Evolutionary conservation across 2,888 invertebrate species (phyloP).

Genomic region (Sericinus montela): DNA sequence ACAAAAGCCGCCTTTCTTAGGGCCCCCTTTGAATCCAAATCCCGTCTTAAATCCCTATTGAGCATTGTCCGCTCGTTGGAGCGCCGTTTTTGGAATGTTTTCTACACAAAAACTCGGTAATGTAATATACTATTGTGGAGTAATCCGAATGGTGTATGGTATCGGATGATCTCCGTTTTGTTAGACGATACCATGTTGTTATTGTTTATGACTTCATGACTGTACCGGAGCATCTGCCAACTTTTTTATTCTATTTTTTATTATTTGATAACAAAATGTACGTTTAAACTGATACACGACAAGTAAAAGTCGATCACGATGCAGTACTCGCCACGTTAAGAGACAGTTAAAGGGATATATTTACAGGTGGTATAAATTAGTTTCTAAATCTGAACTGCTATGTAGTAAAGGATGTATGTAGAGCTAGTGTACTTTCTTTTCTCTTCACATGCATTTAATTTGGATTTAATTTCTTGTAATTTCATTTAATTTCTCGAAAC

Average conservation of each 20-base stretch:
- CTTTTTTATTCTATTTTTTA: neutral
- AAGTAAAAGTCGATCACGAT: too few relatives aligned
- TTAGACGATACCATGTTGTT: slow-evolving; percentile 20
- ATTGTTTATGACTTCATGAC: slow-evolving; percentile 20
- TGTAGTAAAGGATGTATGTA: too few relatives aligned
- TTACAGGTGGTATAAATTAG: too few relatives aligned
- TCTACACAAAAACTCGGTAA: slow-evolving; percentile 45
- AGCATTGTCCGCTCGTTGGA: slow-evolving; percentile 55
- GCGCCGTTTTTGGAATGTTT: slow-evolving; percentile 46
- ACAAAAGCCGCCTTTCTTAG: slow-evolving; percentile 46
- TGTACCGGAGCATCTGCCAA: slow-evolving; percentile 23
- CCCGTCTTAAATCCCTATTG: slow-evolving; percentile 68
- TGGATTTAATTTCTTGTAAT: too few relatives aligned
- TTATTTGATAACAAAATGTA: too few relatives aligned
- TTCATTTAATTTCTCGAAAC: too few relatives aligned
- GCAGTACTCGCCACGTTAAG: too few relatives aligned
- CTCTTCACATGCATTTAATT: too few relatives aligned
- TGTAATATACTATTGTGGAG: slow-evolving; percentile 64
- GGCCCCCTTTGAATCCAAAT: slow-evolving; percentile 66
- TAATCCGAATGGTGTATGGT: slow-evolving; percentile 48
- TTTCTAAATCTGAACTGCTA: too few relatives aligned
- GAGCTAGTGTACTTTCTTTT: too few relatives aligned
- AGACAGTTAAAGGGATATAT: too few relatives aligned
- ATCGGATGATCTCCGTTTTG: slow-evolving; percentile 48
- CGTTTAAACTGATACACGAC: too few relatives aligned